A percentile compares a stretch with the other conserved stretches of the same genome.
These are phyloP conservation scores for Zaprionus lachaisei DNA, from an alignment of 1,140 invertebrate species.

Conservation along the genomic window DNA sequence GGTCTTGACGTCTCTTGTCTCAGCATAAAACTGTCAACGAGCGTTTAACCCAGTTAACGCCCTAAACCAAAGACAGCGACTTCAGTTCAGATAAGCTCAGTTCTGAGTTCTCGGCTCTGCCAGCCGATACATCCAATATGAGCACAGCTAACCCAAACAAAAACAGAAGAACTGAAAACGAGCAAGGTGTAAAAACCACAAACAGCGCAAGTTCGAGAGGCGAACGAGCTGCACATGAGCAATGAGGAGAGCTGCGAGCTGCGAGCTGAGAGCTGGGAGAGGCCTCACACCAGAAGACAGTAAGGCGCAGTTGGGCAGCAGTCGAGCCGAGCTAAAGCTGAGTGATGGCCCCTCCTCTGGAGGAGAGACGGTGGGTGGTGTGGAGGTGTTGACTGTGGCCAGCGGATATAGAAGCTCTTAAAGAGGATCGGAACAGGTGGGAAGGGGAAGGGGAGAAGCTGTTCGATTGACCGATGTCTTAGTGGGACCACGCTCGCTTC, in stretches of 20 bases:
- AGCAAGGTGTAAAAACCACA: slow-evolving; percentile 76
- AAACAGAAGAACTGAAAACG: slow-evolving; percentile 40
- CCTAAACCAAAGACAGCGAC: slow-evolving; percentile 60
- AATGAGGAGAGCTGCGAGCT: background rate
- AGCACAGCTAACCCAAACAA: slow-evolving; percentile 36
- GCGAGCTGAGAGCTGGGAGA: slow-evolving; percentile 28
- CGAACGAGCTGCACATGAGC: slow-evolving; percentile 29
- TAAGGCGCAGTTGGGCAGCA: slow-evolving; percentile 34
- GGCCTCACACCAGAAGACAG: slow-evolving; percentile 50
- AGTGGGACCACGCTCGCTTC: slow-evolving; percentile 31
- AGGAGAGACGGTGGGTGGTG: slow-evolving; percentile 49
- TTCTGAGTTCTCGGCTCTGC: slow-evolving; percentile 31
- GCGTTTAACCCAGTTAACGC: slow-evolving; percentile 80
- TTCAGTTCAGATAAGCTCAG: slow-evolving; percentile 8
- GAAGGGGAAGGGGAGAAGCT: slow-evolving; percentile 6
- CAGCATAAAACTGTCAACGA: slow-evolving; percentile 78
- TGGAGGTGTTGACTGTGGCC: slow-evolving; percentile 71
- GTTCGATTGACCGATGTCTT: slow-evolving; percentile 74
- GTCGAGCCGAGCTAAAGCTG: slow-evolving; percentile 35
- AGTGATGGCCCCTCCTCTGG: slow-evolving; percentile 67
- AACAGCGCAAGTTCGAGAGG: slow-evolving; percentile 28
- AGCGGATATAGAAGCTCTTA: slow-evolving; percentile 61
- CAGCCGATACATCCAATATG: slow-evolving; percentile 58
- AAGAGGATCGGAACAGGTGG: slow-evolving; percentile 17
- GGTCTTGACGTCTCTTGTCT: slow-evolving; percentile 40